Percentiles rank a stretch among this genome's conserved stretches.
Evolutionary conservation across 2,797 vertebrate species (phyloP).

Genomic region (Platyrinchus mystaceus): DNA sequence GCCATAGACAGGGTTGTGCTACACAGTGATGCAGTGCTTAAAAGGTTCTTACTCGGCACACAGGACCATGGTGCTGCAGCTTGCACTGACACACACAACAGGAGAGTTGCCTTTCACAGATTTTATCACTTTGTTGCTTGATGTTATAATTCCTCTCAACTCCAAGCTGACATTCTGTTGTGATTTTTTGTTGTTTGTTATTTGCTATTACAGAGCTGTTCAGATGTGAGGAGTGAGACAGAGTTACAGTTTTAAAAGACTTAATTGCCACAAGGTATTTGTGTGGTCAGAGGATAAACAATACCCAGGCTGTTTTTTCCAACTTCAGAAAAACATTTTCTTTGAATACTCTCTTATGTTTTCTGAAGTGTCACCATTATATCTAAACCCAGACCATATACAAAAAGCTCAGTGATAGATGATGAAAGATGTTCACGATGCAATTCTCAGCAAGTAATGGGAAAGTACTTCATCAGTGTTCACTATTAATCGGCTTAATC

Average conservation of each 20-base stretch:
- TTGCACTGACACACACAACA: background rate
- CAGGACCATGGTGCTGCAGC: background rate
- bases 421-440: conserved; percentile 13
- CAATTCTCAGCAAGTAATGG: background rate
- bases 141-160: background rate
- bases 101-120: background rate
- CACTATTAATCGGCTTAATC: conserved; percentile 22
- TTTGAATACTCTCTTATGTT: conserved; percentile 11
- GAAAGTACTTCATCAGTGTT: background rate
- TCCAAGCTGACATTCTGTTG: background rate
- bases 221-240: background rate
- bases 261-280: conserved; percentile 9
- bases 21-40: background rate
- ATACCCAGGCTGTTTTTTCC: conserved; percentile 22
- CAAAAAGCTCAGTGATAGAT: background rate
- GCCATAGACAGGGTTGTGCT: background rate
- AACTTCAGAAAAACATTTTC: conserved; percentile 33
- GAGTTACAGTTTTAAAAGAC: background rate
- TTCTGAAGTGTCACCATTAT: conserved; percentile 14
- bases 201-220: background rate
- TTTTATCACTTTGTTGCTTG: background rate
- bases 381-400: background rate
- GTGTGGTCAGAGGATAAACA: conserved; percentile 2
- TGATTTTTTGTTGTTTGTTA: background rate
- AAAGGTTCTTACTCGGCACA: background rate